Evolutionary conservation across 2,888 invertebrate genomes (phyloP), one percentile per base, ranked within the genome.

Genomic region (Spilosoma lubricipeda): DNA sequence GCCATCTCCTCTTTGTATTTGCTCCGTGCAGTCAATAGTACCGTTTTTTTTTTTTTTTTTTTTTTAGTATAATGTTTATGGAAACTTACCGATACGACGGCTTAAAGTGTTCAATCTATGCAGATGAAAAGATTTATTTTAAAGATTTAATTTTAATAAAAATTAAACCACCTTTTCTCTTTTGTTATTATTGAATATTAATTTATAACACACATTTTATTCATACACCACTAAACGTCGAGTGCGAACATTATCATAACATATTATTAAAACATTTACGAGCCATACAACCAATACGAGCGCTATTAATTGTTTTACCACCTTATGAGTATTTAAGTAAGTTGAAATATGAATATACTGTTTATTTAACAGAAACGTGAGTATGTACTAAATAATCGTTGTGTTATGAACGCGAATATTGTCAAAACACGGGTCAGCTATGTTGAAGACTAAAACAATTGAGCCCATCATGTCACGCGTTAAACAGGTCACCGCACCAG

Each of bases 361-460:
- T 73, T 82, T 80, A 85, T 81, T 86, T 79, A 81, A 85, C 80
- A 83, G 77, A 82, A 81, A 77, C 80, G 77, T 77, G 77, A 78
- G 81, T 81, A 81, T 79, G 83, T 75, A 81, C 81, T 73, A 73
- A 76, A 77, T 82, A 82, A 75, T 72, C 77, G n/a, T 78, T 78
- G 71, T 79, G 81, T 83, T 77, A 74, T 77, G 80, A 75, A 83
- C 69, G 85, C 83, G 80, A 89, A 88, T 93, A 93, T 93, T 93
- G 89, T 89, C 90, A 92, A 92, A 93, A 93, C 92, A 93, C 80
- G 78, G 83, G 77, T 83, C 83, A 87, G 80, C 83, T 77, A 79
- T 86, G 83, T 80, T 85, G 81, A 85, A 86, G 86, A 84, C 85
- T 87, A 85, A 90, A 92, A 90, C 90, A 91, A 91, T 91, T 90